A percentile compares a stretch with the other conserved stretches of the same genome.
phyloP scores from a whole-genome alignment of 64 coral and sea anemone genomes.

The Orbicella faveolata region DNA sequence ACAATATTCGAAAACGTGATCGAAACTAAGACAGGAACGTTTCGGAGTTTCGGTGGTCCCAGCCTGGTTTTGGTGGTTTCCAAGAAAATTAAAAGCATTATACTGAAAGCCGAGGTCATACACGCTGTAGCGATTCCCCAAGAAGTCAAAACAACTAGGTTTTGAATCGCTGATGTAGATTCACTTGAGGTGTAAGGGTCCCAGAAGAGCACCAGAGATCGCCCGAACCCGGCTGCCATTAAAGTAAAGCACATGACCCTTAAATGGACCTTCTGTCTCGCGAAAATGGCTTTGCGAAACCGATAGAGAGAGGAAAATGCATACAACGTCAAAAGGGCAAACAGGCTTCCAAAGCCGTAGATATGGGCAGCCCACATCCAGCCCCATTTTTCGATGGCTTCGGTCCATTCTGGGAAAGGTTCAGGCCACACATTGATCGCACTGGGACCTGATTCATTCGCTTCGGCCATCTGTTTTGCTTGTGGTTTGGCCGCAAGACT shows the following conservation, averaged over 20 bases:
- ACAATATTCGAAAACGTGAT: conserved; percentile 47
- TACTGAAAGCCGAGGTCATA: conserved; percentile 65
- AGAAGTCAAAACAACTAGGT: conserved; percentile 6
- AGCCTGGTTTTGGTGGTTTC: conserved; percentile 67
- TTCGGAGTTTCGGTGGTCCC: conserved; percentile 51
- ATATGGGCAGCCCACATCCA: conserved; percentile 62
- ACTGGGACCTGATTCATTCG: neutral
- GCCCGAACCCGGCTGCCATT: conserved; percentile 29
- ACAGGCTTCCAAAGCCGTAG: conserved; percentile 58
- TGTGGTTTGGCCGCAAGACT: neutral
- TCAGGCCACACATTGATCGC: conserved; percentile 43
- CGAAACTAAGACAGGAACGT: conserved; percentile 45
- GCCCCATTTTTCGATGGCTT: conserved; percentile 8
- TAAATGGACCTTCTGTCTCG: conserved; percentile 29
- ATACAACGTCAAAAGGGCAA: conserved; percentile 5
- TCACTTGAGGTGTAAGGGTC: conserved; percentile 54
- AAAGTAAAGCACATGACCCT: conserved; percentile 31
- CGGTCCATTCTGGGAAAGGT: conserved; percentile 63
- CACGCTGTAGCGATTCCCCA: conserved; percentile 64
- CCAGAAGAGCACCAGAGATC: conserved; percentile 50
- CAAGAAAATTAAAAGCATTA: conserved; percentile 72
- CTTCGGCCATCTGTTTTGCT: neutral
- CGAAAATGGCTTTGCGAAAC: conserved; percentile 9
- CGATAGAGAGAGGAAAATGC: neutral
- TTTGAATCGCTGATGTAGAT: conserved; percentile 11